These are phyloP conservation scores for Mandrillus leucophaeus DNA, from an alignment of 2,113 vertebrate species.

Conservation along the genomic window DNA sequence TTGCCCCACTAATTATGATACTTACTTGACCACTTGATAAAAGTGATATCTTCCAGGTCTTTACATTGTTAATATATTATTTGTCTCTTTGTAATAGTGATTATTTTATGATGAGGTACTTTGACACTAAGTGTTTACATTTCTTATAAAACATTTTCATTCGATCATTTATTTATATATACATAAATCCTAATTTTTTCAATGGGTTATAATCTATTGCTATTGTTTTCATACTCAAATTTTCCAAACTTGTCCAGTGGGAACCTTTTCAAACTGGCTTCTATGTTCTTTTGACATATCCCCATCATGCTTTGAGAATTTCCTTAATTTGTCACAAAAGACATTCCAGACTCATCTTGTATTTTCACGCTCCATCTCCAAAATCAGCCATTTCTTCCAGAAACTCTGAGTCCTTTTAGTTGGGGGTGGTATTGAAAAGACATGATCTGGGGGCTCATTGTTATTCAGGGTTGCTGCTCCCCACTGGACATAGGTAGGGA, in stretches of 20 bases:
- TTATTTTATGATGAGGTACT: not conserved
- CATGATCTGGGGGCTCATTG: not conserved
- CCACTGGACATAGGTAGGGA: not conserved
- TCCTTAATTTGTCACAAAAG: not conserved
- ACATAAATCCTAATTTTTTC: not conserved
- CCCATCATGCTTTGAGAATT: not conserved
- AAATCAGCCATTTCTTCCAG: not conserved
- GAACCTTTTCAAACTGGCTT: not conserved
- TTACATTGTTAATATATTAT: not conserved
- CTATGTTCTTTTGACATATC: not conserved
- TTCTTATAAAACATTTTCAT: not conserved
- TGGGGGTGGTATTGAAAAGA: not conserved
- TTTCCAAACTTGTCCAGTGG: not conserved
- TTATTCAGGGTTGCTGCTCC: not conserved
- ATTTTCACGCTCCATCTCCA: not conserved
- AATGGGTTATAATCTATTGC: not conserved
- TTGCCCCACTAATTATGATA: not conserved
- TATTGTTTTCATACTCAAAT: not conserved
- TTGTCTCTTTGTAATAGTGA: not conserved
- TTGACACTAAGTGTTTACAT: not conserved
- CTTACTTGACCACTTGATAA: not conserved
- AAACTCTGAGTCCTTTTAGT: not conserved
- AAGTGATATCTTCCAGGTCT: not conserved
- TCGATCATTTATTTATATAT: not conserved
- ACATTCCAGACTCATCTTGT: not conserved